Percentiles rank a stretch among this genome's conserved stretches.
phyloP scores from a whole-genome alignment of 2,888 invertebrate species.

The Campaea margaritaria region DNA sequence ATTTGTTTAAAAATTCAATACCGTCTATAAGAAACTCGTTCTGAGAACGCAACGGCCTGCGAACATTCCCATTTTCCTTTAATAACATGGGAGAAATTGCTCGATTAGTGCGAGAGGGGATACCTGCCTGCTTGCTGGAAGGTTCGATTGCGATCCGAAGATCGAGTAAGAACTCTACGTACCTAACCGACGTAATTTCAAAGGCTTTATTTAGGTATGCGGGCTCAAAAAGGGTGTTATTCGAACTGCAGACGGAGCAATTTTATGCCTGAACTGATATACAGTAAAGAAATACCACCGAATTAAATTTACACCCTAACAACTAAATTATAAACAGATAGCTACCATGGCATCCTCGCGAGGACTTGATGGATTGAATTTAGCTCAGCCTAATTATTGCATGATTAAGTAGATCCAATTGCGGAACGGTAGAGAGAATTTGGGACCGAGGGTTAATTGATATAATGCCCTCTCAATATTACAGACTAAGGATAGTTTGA shows the following conservation, averaged over 20 bases:
- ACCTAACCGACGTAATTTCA: constrained; percentile 12
- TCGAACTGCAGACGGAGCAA: background rate
- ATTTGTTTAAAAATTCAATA: constrained; percentile 84
- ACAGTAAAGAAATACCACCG: background rate
- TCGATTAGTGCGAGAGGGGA: constrained; percentile 77
- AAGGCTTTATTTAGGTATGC: constrained; percentile 17
- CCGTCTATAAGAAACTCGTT: constrained; percentile 80
- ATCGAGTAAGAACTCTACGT: constrained; percentile 49
- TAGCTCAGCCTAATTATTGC: background rate
- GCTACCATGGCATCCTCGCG: no score
- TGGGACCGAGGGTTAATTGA: background rate
- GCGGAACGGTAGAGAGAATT: background rate
- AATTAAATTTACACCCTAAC: background rate
- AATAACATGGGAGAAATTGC: constrained; percentile 82
- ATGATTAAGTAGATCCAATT: constrained; percentile 1
- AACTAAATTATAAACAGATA: no score
- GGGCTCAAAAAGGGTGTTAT: constrained; percentile 2
- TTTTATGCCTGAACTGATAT: background rate
- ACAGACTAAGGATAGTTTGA: background rate
- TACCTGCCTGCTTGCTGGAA: constrained; percentile 55
- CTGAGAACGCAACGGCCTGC: constrained; percentile 79
- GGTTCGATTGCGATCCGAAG: constrained; percentile 63
- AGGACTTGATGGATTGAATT: background rate
- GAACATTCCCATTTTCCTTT: constrained; percentile 81
- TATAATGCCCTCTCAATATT: background rate